Evolutionary conservation across 1,140 invertebrate species (phyloP), one percentile per base, ranked within the genome.

Genomic region (Cydia amplana): DNA sequence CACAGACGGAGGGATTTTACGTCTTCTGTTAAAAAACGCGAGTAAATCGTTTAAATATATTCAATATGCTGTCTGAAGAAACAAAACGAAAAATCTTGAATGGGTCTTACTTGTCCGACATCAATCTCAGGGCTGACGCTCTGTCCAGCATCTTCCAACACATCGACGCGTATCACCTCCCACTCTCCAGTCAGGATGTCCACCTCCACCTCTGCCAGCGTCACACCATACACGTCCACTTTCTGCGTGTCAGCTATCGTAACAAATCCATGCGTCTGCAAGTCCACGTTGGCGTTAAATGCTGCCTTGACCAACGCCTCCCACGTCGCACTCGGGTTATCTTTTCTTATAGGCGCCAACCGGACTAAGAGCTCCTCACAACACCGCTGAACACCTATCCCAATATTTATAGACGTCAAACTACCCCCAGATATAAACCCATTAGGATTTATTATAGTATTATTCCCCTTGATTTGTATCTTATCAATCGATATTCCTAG

Each of bases 61-160:
- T 32, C 5, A 5, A 32, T 32, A n/a, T n/a, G n/a, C n/a, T n/a
- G n/a, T n/a, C n/a, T n/a, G n/a, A n/a, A n/a, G n/a, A n/a, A n/a
- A n/a, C n/a, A n/a, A n/a, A n/a, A n/a, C n/a, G n/a, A n/a, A n/a
- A 49, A 60, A 60, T 43, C 72, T 55, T 70, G 7, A 20, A 63
- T 23, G 10, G 18, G 16, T 76, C 82, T 80, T 77, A 95, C 88
- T 91, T 98, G 97, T 36, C 97, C 97, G 67, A 98, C 91, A 87
- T 98, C 97, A 46, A 97, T 93, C 78, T 94, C 86, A 1, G 96
- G 97, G 90, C 94, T 97, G 49, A 97, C 83, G 90, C 96, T 96
- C 76, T 94, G 92, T 10, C 96, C 96, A 16, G 94, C 93, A 85
- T 97, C 97, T 91, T 97, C 95, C 12, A 96, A 84, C 74, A 97